Evolutionary conservation across 2,888 invertebrate species (phyloP).

Genomic region (Sicus ferrugineus): DNA sequence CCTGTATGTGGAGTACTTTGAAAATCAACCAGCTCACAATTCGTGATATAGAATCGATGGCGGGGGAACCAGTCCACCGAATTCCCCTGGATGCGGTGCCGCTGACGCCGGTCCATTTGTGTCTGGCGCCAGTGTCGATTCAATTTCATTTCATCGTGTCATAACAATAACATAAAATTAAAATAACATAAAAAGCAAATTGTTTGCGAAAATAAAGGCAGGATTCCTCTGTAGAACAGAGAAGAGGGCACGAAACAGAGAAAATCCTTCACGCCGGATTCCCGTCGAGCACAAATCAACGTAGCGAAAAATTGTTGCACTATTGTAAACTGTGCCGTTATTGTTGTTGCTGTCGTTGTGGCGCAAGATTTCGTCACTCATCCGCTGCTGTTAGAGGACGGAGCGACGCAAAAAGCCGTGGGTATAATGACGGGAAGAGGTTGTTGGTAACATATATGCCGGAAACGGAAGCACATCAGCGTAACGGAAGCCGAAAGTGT

Average conservation of each 20-base stretch:
- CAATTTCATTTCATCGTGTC: conserved; percentile 66
- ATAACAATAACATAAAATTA: conserved; percentile 66
- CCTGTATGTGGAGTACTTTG: no score
- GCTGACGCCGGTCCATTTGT: background rate
- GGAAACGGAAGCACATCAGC: conserved; percentile 63
- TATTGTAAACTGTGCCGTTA: conserved; percentile 10
- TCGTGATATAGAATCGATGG: no score
- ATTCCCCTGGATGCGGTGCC: no score
- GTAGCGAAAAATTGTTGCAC: conserved; percentile 55
- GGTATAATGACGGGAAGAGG: background rate
- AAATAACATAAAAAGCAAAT: conserved; percentile 65
- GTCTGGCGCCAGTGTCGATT: conserved; percentile 62
- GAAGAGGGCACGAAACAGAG: background rate
- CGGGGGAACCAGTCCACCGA: no score
- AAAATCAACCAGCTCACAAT: no score
- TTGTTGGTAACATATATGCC: conserved; percentile 34
- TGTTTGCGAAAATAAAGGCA: conserved; percentile 54
- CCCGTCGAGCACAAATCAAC: conserved; percentile 54
- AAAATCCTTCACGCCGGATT: conserved; percentile 32
- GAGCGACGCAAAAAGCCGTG: background rate
- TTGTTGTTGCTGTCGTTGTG: conserved; percentile 34
- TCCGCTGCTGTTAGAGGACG: conserved; percentile 30
- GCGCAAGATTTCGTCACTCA: conserved; percentile 49
- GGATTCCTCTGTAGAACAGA: conserved; percentile 28
- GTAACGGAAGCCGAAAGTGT: conserved; percentile 61